Evolutionary conservation across 2,797 vertebrate species (phyloP).

Genomic region (Platalea minor): DNA sequence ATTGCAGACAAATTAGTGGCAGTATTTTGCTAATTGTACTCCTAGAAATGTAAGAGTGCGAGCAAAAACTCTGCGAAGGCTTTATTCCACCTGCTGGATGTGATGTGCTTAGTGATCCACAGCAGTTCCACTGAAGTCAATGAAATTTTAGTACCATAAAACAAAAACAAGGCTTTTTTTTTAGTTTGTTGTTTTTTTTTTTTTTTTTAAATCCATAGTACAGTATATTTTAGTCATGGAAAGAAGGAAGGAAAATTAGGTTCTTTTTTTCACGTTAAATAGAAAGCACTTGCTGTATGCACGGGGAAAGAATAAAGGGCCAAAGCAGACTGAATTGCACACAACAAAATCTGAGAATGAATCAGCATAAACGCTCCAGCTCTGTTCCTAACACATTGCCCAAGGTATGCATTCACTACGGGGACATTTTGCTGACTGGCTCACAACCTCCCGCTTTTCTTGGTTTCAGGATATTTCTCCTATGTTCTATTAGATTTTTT

Average conservation of each 20-base stretch:
- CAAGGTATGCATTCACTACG: background rate
- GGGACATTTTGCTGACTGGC: background rate
- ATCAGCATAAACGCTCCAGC: background rate
- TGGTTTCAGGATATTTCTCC: background rate
- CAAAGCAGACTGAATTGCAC: background rate
- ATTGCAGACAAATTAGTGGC: background rate
- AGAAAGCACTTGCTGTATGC: background rate
- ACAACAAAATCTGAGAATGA: background rate
- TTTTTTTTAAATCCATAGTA: fast-evolving
- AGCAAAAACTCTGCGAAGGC: background rate
- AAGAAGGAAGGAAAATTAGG: background rate
- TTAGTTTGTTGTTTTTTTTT: too few species aligned
- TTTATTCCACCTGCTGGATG: background rate
- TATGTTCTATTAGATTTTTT: background rate
- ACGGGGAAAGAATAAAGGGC: background rate
- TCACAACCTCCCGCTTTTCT: background rate
- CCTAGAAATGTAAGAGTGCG: background rate
- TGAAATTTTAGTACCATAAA: background rate
- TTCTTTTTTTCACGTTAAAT: background rate
- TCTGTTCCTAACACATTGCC: background rate
- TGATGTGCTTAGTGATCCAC: background rate
- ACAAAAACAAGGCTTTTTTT: background rate
- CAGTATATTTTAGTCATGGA: background rate
- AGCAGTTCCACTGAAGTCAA: background rate
- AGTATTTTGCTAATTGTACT: background rate